phyloP scores from a whole-genome alignment of 2,113 vertebrate species.

The Dendropsophus ebraccatus region DNA sequence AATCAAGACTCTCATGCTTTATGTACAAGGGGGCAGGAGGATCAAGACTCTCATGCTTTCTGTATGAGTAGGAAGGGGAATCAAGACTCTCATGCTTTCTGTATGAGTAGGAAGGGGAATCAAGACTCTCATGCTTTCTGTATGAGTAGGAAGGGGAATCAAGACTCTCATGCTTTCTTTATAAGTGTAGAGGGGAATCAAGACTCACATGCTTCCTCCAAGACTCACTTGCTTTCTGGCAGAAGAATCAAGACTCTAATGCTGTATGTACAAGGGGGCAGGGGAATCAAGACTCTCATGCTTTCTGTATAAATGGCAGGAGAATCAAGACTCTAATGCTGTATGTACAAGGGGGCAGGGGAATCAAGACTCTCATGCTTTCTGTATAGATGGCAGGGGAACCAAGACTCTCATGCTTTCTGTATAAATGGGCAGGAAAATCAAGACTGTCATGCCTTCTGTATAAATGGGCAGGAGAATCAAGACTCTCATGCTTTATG shows the following conservation, averaged over 20 bases:
- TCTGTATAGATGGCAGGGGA: no score
- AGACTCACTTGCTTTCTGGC: no score
- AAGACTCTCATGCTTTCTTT: not conserved
- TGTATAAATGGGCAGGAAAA: not conserved
- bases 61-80: not conserved
- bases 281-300: no score
- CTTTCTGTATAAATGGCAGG: no score
- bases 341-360: no score
- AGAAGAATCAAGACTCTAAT: no score
- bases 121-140: not conserved
- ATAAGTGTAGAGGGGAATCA: not conserved
- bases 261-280: no score
- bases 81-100: not conserved
- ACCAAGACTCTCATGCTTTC: not conserved
- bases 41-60: not conserved
- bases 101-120: not conserved
- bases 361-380: no score
- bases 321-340: no score
- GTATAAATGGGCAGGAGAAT: not conserved
- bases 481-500: not conserved
- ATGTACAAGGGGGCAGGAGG: not conserved
- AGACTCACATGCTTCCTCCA: not conserved
- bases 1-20: not conserved
- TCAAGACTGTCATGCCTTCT: not conserved
- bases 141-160: no score